Conservation (phyloP, 2,797 vertebrate genomes). For the Phalanger gymnotis region DNA sequence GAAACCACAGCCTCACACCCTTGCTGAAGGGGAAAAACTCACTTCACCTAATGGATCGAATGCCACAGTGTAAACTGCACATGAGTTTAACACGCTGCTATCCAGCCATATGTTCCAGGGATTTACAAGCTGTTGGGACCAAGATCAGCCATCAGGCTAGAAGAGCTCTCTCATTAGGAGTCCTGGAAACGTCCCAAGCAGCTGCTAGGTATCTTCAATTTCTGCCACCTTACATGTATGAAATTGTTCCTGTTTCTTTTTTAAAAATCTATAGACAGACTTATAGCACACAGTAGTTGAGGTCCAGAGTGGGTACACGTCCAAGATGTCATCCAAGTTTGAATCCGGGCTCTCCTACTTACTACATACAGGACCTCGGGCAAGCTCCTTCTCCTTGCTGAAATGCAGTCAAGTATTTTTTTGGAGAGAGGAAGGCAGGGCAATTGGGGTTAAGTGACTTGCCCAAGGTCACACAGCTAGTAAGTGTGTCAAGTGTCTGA, state of each 20-base stretch:
- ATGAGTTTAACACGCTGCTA: conserved; percentile 48
- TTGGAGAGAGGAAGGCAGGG: no score
- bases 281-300: conserved; percentile 41
- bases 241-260: conserved; percentile 50
- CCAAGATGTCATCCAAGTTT: background rate
- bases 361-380: background rate
- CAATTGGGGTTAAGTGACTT: no score
- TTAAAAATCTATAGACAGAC: conserved; percentile 13
- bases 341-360: background rate
- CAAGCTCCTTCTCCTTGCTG: background rate
- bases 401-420: background rate
- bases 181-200: conserved; percentile 63
- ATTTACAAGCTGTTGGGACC: conserved; percentile 66
- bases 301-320: background rate
- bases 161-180: conserved; percentile 63
- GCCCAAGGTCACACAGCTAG: no score
- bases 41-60: conserved; percentile 44
- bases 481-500: no score
- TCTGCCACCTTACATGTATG: conserved; percentile 47
- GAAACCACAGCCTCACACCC: background rate
- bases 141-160: conserved; percentile 56
- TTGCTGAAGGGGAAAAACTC: conserved; percentile 44
- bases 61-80: conserved; percentile 39
- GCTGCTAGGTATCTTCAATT: conserved; percentile 49
- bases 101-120: conserved; percentile 63